A percentile compares a stretch with the other conserved stretches of the same genome.
phyloP scores from a whole-genome alignment of 2,797 vertebrate species.

The Rhabdophis nuchalis region DNA sequence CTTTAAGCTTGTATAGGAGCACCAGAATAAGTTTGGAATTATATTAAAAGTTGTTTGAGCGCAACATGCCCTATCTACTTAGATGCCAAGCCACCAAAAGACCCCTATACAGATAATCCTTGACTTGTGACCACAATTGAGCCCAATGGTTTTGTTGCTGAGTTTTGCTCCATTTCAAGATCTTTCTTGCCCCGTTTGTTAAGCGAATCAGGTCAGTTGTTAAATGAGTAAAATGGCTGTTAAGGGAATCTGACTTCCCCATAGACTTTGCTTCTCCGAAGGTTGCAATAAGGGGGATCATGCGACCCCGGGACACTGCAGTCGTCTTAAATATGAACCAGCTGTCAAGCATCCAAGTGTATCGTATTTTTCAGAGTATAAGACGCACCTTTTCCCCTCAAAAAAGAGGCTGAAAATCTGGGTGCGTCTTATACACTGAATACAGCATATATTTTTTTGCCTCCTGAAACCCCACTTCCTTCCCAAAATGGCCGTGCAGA shows the following conservation, averaged over 20 bases:
- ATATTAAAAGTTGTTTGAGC: background rate
- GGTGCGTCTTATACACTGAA: too few species aligned
- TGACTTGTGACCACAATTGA: background rate
- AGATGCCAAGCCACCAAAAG: background rate
- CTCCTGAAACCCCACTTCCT: too few species aligned
- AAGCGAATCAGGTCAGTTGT: background rate
- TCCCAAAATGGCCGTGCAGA: too few species aligned
- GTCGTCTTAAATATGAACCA: too few species aligned
- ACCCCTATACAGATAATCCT: background rate
- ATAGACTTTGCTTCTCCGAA: background rate
- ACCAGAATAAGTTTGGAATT: too few species aligned
- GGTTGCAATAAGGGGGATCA: too few species aligned
- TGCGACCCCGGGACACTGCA: rapidly evolving
- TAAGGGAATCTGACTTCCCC: background rate
- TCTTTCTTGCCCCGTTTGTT: background rate
- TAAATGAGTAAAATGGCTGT: background rate
- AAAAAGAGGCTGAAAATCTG: too few species aligned
- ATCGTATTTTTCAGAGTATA: too few species aligned
- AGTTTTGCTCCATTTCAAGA: background rate
- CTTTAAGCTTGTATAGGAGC: background rate
- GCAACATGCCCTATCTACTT: background rate
- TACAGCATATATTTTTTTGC: too few species aligned
- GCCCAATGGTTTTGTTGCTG: background rate
- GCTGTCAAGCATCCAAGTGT: too few species aligned
- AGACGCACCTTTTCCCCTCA: too few species aligned